Conservation (phyloP, 2,797 vertebrate genomes). For the Myotis vivesi region DNA sequence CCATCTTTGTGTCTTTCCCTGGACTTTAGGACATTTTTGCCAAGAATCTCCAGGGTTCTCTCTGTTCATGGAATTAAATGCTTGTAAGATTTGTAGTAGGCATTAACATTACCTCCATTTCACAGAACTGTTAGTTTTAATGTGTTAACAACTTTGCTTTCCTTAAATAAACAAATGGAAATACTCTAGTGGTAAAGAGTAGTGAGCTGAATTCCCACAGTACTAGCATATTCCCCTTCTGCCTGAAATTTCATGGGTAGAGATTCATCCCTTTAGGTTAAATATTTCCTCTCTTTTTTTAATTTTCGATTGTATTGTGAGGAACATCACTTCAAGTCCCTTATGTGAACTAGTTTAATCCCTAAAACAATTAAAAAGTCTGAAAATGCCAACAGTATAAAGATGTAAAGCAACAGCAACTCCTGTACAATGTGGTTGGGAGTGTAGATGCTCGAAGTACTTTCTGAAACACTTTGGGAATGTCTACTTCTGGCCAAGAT, state of each 20-base stretch:
- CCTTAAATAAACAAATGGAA: slow-evolving; percentile 40
- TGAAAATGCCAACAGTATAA: not conserved
- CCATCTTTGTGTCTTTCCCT: slow-evolving; percentile 17
- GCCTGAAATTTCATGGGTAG: not conserved
- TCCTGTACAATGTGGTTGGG: not conserved
- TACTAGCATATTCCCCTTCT: not conserved
- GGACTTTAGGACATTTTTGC: not conserved
- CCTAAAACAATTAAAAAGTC: not conserved
- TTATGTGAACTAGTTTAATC: not conserved
- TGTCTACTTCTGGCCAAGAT: not conserved
- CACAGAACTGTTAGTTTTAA: slow-evolving; percentile 38
- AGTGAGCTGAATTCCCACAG: not conserved
- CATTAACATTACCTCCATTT: not conserved
- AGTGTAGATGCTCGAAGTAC: not conserved
- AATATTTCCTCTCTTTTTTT: not conserved
- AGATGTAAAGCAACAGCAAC: not conserved
- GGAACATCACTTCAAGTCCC: not conserved
- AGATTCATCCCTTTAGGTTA: slow-evolving; percentile 6
- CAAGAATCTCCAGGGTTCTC: not conserved
- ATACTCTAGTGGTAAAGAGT: not conserved
- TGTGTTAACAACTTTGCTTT: slow-evolving; percentile 19
- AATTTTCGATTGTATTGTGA: not conserved
- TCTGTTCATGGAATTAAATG: slow-evolving; percentile 24
- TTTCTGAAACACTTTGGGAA: not conserved
- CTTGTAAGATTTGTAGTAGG: not conserved